Evolutionary conservation across 2,113 vertebrate species (phyloP), one percentile per base, ranked within the genome.

Genomic region (Bombycilla garrulus): DNA sequence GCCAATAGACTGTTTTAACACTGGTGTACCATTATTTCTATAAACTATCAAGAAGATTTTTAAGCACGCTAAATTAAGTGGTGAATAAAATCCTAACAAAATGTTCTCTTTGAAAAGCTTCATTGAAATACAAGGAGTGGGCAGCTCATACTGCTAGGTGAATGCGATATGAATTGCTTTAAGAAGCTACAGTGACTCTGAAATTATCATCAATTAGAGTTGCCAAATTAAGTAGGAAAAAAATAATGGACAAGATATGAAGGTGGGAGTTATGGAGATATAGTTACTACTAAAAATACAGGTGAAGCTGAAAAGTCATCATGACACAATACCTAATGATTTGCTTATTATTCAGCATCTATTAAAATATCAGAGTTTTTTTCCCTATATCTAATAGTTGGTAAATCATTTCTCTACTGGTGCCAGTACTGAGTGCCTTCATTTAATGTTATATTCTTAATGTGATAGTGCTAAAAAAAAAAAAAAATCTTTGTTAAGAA

Each of bases 241-340:
- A 60, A 93, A 89, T 91, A 91, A 93, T 87, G 93, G 96, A 90
- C 79, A 96, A 96, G 89, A 86, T 88, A 94, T 33, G 83, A 66
- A 83, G 47, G 45, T 95, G 67, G 81, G 40, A 95, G 90, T 72
- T 71, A 92, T 42, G n/a, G 79, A 96, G 69, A 91, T 95, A 72
- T 2, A 92, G 80, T 57, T 96, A n/a, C 71, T 86, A 66, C 83
- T 96, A 97, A 97, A 96, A 96, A 95, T 94, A 96, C 74, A 92
- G 83, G 80, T 81, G 88, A 96, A 95, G 51, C 81, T 92, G 38
- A 62, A 81, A 95, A 87, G 51, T 64, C 73, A 45, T 77, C 74
- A 97, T 95, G 92, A 88, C 92, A 92, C 62, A 91, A 42, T 93
- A 95, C 69, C 29, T 90, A 94, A 94, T 79, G 62, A 67, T 91